Evolutionary conservation across 1,140 invertebrate genomes (phyloP).

Genomic region (Lepidotrigona ventralis): DNA sequence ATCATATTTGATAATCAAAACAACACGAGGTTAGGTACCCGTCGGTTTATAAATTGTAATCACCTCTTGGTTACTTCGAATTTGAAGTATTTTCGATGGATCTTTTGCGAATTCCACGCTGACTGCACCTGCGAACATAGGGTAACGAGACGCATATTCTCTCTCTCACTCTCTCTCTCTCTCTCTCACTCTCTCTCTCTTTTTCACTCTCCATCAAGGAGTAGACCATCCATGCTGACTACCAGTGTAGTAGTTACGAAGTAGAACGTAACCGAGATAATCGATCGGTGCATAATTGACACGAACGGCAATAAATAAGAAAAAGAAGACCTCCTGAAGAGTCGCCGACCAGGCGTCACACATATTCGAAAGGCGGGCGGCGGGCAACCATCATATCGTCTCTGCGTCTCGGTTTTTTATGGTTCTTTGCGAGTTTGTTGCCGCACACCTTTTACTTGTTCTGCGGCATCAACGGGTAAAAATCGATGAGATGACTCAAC

Average conservation of each 20-base stretch:
- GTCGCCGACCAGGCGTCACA: constrained; percentile 45
- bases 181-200: too few relatives aligned
- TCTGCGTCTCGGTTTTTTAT: constrained; percentile 15
- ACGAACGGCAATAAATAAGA: constrained; percentile 72
- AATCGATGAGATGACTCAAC: constrained; percentile 78
- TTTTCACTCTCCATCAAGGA: neutral
- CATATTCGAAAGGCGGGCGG: constrained; percentile 38
- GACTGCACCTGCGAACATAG: constrained; percentile 57
- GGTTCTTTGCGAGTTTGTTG: constrained; percentile 7
- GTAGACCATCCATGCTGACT: constrained; percentile 28
- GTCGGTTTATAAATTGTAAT: constrained; percentile 36
- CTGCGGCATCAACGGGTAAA: constrained; percentile 70
- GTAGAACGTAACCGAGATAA: constrained; percentile 56
- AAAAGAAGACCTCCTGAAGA: constrained; percentile 54
- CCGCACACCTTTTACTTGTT: constrained; percentile 43
- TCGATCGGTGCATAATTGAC: constrained; percentile 74
- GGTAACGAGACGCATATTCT: constrained; percentile 39
- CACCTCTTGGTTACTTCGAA: constrained; percentile 30
- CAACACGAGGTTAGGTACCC: constrained; percentile 10
- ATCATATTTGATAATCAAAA: neutral
- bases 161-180: neutral
- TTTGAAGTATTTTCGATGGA: constrained; percentile 6
- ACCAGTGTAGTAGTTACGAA: constrained; percentile 27
- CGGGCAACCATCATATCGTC: neutral
- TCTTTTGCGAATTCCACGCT: neutral